Base-by-base conservation (phyloP, 2,113 vertebrate species). In the Heptranchias perlo region DNA sequence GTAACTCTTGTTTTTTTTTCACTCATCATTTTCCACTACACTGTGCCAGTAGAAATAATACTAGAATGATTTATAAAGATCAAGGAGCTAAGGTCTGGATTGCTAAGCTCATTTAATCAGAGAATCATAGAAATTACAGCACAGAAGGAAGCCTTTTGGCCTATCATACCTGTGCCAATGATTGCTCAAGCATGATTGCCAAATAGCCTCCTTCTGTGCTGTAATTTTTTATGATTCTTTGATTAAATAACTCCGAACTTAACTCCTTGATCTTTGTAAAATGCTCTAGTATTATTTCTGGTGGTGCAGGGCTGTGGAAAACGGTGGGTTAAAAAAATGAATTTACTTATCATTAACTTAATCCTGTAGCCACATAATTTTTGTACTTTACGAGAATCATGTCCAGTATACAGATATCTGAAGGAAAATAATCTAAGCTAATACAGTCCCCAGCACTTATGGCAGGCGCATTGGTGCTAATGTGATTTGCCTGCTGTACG, bases 51-150 rank as follows among this genome's bases (percentile, higher is more conserved):
- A 95, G 65, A 69, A 95, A 95, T 95, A 69, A 67, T 69, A 67
- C 47, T 95, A 49, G 49, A 95, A 49, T 95, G 64, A 95, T 95
- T 69, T 95, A 67, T 69, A 73, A 95, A 95, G 64, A 95, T 95
- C 94, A 69, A 69, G 64, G 64, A 49, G 44, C 28, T 49, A 73
- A 67, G 44, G 61, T 31, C 44, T 69, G 47, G 25, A 52, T 67
- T 67, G 65, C 44, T 52, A 69, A 73, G 52, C 94, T 95, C 94
- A 95, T 95, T 93, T 52, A 95, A 69, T 52, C 93, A 6, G 21
- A 89, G 49, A 52, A 89, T 89, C 87, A 91, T 93, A 39, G 58
- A 93, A 93, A 64, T 39, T 62, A 61, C 89, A 47, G 18, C 89
- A 93, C 58, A 62, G 58, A 61, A 93, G 89, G 89, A 64, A 93